These are phyloP conservation scores for Trachemys scripta DNA, from an alignment of 2,113 vertebrate species.

Conservation along the genomic window DNA sequence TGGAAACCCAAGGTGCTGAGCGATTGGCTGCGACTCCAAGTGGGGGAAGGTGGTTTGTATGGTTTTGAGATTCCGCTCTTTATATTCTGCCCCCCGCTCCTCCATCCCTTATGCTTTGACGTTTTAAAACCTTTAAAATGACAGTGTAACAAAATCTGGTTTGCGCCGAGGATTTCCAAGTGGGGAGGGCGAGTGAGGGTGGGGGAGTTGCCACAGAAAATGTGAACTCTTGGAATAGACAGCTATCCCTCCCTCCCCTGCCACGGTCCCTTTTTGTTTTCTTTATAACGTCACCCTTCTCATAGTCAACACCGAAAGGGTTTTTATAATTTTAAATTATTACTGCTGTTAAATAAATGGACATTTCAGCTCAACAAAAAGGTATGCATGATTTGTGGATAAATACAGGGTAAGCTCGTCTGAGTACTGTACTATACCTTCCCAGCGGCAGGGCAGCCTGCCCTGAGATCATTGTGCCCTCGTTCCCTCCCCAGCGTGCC, in stretches of 20 bases:
- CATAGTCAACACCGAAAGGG: constrained; percentile 72
- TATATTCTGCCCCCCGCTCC: constrained; percentile 5
- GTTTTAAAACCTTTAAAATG: constrained; percentile 36
- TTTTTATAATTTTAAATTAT: constrained; percentile 89
- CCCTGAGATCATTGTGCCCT: background rate
- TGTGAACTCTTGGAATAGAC: constrained; percentile 34
- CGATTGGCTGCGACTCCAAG: constrained; percentile 3
- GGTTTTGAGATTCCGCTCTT: constrained; percentile 31
- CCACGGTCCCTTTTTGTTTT: constrained; percentile 24
- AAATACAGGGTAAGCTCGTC: constrained; percentile 4
- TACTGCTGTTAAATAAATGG: constrained; percentile 86
- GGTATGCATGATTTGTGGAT: constrained; percentile 75
- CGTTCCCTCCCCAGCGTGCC: background rate
- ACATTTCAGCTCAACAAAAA: constrained; percentile 75
- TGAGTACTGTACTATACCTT: background rate
- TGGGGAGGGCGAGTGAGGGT: constrained; percentile 4
- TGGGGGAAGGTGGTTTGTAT: constrained; percentile 43
- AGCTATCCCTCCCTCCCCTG: background rate
- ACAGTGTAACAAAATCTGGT: background rate
- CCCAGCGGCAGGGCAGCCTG: fast-evolving
- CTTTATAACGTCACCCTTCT: constrained; percentile 70
- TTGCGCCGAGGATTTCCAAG: background rate
- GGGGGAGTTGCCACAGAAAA: constrained; percentile 10
- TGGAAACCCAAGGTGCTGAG: constrained; percentile 24
- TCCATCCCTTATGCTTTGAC: constrained; percentile 41